These are phyloP conservation scores for Hydrocynus forskahlii DNA, from an alignment of 2,797 vertebrate genomes.

Conservation along the genomic window DNA sequence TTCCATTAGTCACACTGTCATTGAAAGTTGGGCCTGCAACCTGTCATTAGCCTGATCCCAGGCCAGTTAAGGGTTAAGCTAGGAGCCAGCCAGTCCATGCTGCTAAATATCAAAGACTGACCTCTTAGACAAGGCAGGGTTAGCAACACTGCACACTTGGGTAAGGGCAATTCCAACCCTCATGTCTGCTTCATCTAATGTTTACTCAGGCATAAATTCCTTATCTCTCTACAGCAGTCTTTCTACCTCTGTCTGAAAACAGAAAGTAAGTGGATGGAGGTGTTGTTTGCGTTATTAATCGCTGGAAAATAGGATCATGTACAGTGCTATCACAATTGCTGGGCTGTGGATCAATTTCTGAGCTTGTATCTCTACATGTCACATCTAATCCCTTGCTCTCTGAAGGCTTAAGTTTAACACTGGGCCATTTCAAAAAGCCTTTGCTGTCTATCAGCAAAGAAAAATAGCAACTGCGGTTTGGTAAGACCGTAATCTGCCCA, in stretches of 20 bases:
- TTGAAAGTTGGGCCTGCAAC: slow-evolving; percentile 23
- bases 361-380: slow-evolving; percentile 20
- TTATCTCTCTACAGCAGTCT: slow-evolving; percentile 9
- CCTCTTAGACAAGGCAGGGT: slow-evolving; percentile 31
- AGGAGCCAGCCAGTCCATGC: slow-evolving; percentile 49
- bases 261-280: neutral
- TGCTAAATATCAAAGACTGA: slow-evolving; percentile 53
- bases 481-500: slow-evolving; percentile 45
- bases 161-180: neutral
- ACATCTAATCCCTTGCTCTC: slow-evolving; percentile 21
- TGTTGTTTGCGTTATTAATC: slow-evolving; percentile 38
- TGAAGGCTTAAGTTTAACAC: neutral
- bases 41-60: slow-evolving; percentile 32
- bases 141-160: slow-evolving; percentile 8
- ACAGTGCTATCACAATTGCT: slow-evolving; percentile 46
- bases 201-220: slow-evolving; percentile 9
- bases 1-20: slow-evolving; percentile 40
- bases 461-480: slow-evolving; percentile 36
- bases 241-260: slow-evolving; percentile 5
- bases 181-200: neutral
- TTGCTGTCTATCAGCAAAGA: slow-evolving; percentile 10
- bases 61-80: slow-evolving; percentile 48
- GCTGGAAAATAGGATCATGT: slow-evolving; percentile 30
- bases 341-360: slow-evolving; percentile 21
- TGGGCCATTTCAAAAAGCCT: slow-evolving; percentile 9